Conservation (phyloP, 2,113 vertebrate species). For the Limanda limanda region DNA sequence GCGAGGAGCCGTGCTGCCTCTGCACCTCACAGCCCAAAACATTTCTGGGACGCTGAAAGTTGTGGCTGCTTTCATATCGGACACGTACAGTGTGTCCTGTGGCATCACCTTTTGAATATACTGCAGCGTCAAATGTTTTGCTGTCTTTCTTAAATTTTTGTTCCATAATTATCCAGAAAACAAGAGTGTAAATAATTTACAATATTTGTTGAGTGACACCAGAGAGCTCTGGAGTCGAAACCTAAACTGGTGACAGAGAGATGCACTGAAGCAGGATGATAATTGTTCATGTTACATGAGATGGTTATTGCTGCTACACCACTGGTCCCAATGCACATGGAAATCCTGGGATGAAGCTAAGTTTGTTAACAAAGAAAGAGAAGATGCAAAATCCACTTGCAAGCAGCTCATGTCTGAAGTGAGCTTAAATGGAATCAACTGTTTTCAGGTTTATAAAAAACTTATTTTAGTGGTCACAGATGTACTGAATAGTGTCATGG, state of each 20-base stretch:
- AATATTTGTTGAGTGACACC: slow-evolving; percentile 1
- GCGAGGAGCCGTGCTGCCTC: slow-evolving; percentile 10
- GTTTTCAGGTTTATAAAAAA: background rate
- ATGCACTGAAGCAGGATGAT: slow-evolving; percentile 11
- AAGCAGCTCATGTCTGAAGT: background rate
- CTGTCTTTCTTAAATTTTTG: slow-evolving; percentile 1
- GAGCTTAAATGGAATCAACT: slow-evolving; percentile 9
- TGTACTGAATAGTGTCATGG: background rate
- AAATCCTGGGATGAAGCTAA: background rate
- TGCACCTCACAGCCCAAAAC: background rate
- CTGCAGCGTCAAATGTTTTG: slow-evolving; percentile 7
- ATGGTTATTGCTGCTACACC: slow-evolving; percentile 4
- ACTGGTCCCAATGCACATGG: background rate
- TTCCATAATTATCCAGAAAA: background rate
- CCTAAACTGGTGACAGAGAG: slow-evolving; percentile 8
- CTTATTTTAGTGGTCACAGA: too few relatives aligned
- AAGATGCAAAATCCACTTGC: background rate
- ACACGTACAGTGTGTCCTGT: slow-evolving; percentile 18
- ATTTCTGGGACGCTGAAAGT: background rate
- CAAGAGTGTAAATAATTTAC: background rate
- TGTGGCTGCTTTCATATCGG: background rate
- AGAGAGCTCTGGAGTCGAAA: background rate
- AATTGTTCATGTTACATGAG: background rate
- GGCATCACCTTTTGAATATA: background rate
- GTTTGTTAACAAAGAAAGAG: background rate